A percentile compares a stretch with the other conserved stretches of the same genome.
Conservation (phyloP, 2,888 invertebrate genomes). For the Leptinotarsa juncta region DNA sequence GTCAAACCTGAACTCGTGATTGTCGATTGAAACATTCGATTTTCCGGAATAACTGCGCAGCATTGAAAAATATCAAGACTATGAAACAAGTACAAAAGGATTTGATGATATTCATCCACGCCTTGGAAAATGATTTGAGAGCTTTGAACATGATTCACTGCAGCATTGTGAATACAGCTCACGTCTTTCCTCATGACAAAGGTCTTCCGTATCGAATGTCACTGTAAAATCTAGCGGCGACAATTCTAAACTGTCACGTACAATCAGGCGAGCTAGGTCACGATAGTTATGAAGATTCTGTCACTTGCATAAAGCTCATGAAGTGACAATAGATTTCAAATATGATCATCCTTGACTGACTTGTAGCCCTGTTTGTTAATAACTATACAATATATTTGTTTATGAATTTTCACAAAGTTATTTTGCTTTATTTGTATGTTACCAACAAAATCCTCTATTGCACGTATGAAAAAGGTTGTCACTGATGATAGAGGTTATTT, state of each 20-base stretch:
- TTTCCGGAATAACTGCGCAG: slow-evolving; percentile 87
- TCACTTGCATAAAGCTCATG: no score
- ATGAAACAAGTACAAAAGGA: slow-evolving; percentile 87
- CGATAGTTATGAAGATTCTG: no score
- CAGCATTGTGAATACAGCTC: not conserved
- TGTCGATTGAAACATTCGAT: slow-evolving; percentile 94
- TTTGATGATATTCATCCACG: slow-evolving; percentile 93
- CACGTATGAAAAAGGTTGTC: no score
- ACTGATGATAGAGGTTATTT: no score
- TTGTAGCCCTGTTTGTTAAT: no score
- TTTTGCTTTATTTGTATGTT: no score
- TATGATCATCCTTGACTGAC: no score
- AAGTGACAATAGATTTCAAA: no score
- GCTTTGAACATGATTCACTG: not conserved
- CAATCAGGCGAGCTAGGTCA: no score
- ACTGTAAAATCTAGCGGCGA: not conserved
- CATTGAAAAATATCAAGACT: slow-evolving; percentile 71
- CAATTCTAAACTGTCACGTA: not conserved
- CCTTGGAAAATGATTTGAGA: slow-evolving; percentile 10
- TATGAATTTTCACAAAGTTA: no score
- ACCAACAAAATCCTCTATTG: no score
- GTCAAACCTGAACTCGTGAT: slow-evolving; percentile 86
- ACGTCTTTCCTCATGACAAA: not conserved
- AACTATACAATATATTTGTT: no score
- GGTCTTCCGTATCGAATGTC: slow-evolving; percentile 1